Evolutionary conservation across 2,113 vertebrate species (phyloP), one percentile per base, ranked within the genome.

Genomic region (Charadrius vociferus): DNA sequence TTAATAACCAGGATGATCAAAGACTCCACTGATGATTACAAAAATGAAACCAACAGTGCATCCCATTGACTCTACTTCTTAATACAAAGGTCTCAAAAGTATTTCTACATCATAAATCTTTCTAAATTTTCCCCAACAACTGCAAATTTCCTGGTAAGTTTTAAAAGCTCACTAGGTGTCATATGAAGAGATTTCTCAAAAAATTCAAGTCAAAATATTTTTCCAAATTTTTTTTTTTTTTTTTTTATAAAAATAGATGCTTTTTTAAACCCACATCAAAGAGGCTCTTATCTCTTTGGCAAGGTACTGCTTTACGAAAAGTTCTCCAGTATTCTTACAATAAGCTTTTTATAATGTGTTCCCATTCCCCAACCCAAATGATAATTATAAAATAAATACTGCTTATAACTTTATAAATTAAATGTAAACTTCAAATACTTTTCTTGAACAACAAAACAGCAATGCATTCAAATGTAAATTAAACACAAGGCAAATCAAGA

Each of bases 201-300:
- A 99, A 99, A 99, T 99, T 99, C 99, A 99, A 99, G 99, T 99
- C 99, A 99, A 99, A 99, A 99, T 99, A 99, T 99, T 99, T 99
- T 98, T 99, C 99, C 99, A 99, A 99, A 99, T 99, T 99, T 99
- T 98, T 97, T 97, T 94, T 96, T 61, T 34, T 50, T 85, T 81
- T 87, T 98, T 98, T 98, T 98, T 99, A 99, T 99, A 99, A 99
- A 99, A 99, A 99, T 99, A 99, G 99, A 99, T 99, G 98, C 99
- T 99, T 99, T 98, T 99, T 98, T 98, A 99, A 99, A 99, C 99
- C 99, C 99, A 99, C 99, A 99, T 99, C 99, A 99, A 99, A 99
- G 99, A 99, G 99, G 99, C 99, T 99, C 98, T 99, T 99, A 99
- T 99, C 99, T 99, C 99, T 99, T 99, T 99, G 99, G 99, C 99